phyloP scores from a whole-genome alignment of 2,797 vertebrate genomes.

The Protosalanx chinensis region DNA sequence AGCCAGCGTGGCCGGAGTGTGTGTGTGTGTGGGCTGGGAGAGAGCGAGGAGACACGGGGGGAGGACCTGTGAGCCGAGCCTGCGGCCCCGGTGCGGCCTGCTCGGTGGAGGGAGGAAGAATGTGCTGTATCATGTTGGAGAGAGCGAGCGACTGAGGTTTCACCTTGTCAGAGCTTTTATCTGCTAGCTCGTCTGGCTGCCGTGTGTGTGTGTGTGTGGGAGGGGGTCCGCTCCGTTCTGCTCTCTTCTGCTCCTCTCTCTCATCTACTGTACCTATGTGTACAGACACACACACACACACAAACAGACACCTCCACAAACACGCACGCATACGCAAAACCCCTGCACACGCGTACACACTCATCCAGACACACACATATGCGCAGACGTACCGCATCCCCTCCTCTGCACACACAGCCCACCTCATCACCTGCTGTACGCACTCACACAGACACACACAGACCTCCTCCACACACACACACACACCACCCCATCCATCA shows the following conservation, averaged over 20 bases:
- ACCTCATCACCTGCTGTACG: no score
- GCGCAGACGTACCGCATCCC: neutral
- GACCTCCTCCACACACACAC: neutral
- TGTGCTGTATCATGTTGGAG: conserved; percentile 64
- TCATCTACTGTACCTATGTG: neutral
- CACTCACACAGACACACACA: no score
- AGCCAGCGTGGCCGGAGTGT: conserved; percentile 22
- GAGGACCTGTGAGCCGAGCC: conserved; percentile 2
- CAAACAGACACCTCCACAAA: neutral
- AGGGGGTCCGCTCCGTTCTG: conserved; percentile 18
- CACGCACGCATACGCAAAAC: neutral
- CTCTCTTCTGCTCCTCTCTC: conserved; percentile 16
- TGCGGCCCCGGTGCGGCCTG: no score
- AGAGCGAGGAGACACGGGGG: neutral
- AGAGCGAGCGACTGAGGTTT: conserved; percentile 53
- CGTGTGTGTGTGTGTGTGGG: no score
- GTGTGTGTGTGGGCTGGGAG: conserved; percentile 8
- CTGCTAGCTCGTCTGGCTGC: conserved; percentile 8
- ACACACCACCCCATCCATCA: conserved; percentile 8
- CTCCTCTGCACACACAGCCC: no score
- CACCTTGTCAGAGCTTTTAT: conserved; percentile 67
- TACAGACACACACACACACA: neutral
- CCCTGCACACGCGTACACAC: neutral
- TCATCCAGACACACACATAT: neutral
- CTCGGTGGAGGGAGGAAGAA: conserved; percentile 56